Evolutionary conservation across 2,797 vertebrate genomes (phyloP).

Genomic region (Muscicapa striata): DNA sequence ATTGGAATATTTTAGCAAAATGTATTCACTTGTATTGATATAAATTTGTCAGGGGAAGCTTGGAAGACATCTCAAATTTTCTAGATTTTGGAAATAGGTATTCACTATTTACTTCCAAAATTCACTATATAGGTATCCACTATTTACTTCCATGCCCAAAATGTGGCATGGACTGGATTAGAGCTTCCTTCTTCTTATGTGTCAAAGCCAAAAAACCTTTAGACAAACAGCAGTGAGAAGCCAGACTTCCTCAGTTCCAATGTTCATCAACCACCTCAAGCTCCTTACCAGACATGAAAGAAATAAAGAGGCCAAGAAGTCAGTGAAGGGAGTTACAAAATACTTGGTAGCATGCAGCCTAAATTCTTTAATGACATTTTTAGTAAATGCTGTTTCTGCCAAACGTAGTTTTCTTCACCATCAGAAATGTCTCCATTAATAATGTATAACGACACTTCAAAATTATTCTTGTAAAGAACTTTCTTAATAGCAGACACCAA

Average conservation of each 20-base stretch:
- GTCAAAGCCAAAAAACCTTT: slow-evolving; percentile 43
- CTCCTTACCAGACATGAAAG: slow-evolving; percentile 51
- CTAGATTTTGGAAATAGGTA: neutral
- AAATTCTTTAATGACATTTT: slow-evolving; percentile 57
- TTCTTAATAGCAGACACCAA: neutral
- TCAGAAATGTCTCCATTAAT: slow-evolving; percentile 52
- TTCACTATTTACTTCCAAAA: neutral
- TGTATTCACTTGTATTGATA: neutral
- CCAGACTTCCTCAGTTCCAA: slow-evolving; percentile 40
- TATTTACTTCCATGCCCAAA: neutral
- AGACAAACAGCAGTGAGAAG: slow-evolving; percentile 16
- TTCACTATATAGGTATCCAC: neutral
- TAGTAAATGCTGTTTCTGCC: slow-evolving; percentile 51
- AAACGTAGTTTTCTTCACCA: slow-evolving; percentile 50
- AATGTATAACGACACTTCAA: neutral
- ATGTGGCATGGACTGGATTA: neutral
- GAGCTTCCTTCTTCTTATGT: slow-evolving; percentile 13
- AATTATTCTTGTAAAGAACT: slow-evolving; percentile 31
- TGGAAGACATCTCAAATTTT: neutral
- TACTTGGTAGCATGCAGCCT: slow-evolving; percentile 29
- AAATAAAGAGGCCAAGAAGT: slow-evolving; percentile 47
- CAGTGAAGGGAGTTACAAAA: slow-evolving; percentile 44
- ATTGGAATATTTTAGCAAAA: neutral
- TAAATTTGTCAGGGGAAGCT: neutral
- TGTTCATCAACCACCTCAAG: slow-evolving; percentile 37